These are phyloP conservation scores for Thyatira batis DNA, from an alignment of 2,888 invertebrate species.

Conservation along the genomic window DNA sequence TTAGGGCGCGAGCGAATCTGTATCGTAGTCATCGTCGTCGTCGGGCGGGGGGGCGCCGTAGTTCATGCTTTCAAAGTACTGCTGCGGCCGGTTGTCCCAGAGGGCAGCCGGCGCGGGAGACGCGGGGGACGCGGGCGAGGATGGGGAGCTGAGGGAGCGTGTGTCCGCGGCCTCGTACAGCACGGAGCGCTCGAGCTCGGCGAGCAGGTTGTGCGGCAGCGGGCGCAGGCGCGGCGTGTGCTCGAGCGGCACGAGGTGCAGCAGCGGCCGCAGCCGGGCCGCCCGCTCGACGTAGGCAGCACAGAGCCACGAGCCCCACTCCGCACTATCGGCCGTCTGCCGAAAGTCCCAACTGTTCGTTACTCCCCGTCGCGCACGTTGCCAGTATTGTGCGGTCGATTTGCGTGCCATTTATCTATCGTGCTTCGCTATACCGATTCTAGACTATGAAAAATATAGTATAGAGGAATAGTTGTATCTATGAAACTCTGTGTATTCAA, in stretches of 20 bases:
- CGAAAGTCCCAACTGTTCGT: slow-evolving; percentile 29
- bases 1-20: slow-evolving; percentile 58
- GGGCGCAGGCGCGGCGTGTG: slow-evolving; percentile 55
- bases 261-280: slow-evolving; percentile 48
- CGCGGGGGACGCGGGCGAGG: slow-evolving; percentile 37
- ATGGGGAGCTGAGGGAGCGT: slow-evolving; percentile 37
- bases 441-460: neutral
- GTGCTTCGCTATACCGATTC: neutral
- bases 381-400: slow-evolving; percentile 16
- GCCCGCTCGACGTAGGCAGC: slow-evolving; percentile 70
- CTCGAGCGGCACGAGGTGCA: slow-evolving; percentile 17
- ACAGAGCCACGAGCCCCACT: slow-evolving; percentile 26
- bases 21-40: slow-evolving; percentile 48
- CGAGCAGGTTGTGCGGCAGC: slow-evolving; percentile 55
- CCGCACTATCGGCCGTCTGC: slow-evolving; percentile 22
- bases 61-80: slow-evolving; percentile 86
- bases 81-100: slow-evolving; percentile 79
- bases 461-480: neutral
- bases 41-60: slow-evolving; percentile 60
- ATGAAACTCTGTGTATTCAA: neutral
- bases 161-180: slow-evolving; percentile 28
- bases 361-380: slow-evolving; percentile 15
- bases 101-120: slow-evolving; percentile 65
- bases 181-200: slow-evolving; percentile 46
- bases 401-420: slow-evolving; percentile 7